Evolutionary conservation across 2,797 vertebrate species (phyloP).

Genomic region (Danio albolineatus): DNA sequence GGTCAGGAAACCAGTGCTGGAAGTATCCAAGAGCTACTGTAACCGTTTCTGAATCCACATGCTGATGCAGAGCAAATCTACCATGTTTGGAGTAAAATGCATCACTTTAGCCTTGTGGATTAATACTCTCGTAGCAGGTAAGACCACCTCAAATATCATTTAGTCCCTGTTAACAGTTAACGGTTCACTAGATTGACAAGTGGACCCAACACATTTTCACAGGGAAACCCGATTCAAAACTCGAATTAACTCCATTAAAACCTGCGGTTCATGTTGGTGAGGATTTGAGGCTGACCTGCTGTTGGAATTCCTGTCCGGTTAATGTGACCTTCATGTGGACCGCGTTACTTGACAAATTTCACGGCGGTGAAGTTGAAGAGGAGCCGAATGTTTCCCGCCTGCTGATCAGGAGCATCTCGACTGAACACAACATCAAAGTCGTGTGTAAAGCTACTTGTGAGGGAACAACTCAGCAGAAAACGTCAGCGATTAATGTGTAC

Average conservation of each 20-base stretch:
- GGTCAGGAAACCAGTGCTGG: not conserved
- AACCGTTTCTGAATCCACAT: not conserved
- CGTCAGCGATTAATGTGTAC: not conserved
- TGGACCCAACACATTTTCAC: not conserved
- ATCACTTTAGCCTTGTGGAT: conserved; percentile 8
- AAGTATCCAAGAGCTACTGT: not conserved
- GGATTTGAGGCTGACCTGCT: conserved; percentile 33
- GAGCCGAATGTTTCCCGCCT: not conserved
- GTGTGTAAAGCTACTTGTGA: conserved; percentile 20
- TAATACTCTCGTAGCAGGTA: conserved; percentile 19
- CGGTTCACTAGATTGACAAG: not conserved
- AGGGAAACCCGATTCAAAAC: rapidly evolving
- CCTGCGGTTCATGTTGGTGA: not conserved
- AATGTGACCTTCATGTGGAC: not conserved
- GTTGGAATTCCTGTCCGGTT: not conserved
- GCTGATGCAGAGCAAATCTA: not conserved
- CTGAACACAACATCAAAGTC: rapidly evolving
- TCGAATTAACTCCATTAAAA: not conserved
- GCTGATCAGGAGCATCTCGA: not conserved
- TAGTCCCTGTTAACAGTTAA: not conserved
- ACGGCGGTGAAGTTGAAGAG: not conserved
- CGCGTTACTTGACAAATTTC: rapidly evolving
- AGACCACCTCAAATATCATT: not conserved
- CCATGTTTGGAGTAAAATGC: not conserved
- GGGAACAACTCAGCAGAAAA: rapidly evolving